A percentile compares a stretch with the other conserved stretches of the same genome.
phyloP scores from a whole-genome alignment of 2,888 invertebrate species.

The Selenia dentaria region DNA sequence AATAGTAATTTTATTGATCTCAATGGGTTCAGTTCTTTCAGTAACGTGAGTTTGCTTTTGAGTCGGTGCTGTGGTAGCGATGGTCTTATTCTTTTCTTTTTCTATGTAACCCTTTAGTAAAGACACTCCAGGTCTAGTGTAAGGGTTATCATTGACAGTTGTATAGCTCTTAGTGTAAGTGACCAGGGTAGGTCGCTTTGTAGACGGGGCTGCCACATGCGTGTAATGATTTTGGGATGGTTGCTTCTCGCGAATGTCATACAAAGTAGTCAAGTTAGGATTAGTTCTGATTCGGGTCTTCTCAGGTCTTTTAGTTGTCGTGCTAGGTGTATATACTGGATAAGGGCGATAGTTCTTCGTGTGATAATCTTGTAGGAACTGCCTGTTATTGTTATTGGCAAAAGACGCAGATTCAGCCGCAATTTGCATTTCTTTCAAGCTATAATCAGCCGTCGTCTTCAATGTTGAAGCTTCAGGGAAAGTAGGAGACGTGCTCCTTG shows the following conservation, averaged over 20 bases:
- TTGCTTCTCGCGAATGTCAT: conserved; percentile 65
- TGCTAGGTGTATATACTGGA: conserved; percentile 71
- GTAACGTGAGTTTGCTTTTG: conserved; percentile 53
- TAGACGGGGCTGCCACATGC: conserved; percentile 41
- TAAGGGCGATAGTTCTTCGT: conserved; percentile 71
- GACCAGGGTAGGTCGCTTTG: conserved; percentile 71
- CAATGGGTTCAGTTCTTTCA: conserved; percentile 53
- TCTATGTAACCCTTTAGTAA: conserved; percentile 66
- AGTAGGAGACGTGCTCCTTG: conserved; percentile 59
- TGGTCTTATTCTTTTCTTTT: conserved; percentile 68
- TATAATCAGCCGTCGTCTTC: conserved; percentile 68
- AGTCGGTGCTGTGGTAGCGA: conserved; percentile 43
- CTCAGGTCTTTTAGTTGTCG: conserved; percentile 43
- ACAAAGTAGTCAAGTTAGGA: conserved; percentile 73
- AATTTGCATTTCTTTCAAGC: conserved; percentile 86
- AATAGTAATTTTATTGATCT: conserved; percentile 42
- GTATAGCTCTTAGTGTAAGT: conserved; percentile 71
- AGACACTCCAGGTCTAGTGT: conserved; percentile 77
- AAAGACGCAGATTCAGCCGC: conserved; percentile 92
- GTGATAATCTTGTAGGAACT: conserved; percentile 70
- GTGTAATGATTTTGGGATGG: conserved; percentile 36
- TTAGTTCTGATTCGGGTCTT: conserved; percentile 55
- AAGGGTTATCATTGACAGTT: conserved; percentile 66
- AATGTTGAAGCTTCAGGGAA: conserved; percentile 64
- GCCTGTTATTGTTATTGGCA: conserved; percentile 80